These are phyloP conservation scores for Cetonia aurata DNA, from an alignment of 2,888 invertebrate species.

Conservation along the genomic window DNA sequence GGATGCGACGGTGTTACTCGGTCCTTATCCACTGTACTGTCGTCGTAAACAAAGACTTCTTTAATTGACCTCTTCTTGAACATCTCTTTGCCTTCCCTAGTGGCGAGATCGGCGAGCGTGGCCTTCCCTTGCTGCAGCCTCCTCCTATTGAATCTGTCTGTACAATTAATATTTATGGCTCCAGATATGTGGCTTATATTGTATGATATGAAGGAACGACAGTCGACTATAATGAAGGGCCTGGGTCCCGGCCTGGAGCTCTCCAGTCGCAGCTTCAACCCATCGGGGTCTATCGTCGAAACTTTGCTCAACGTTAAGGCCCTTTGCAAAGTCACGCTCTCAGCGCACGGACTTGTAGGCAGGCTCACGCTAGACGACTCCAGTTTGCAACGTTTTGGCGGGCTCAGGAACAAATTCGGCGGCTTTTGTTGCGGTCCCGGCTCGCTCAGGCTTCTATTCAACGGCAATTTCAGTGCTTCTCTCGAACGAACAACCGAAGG, in stretches of 20 bases:
- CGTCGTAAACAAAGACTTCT: conserved; percentile 80
- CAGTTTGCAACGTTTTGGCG: conserved; percentile 70
- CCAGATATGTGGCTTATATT: conserved; percentile 78
- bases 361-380: conserved; percentile 66
- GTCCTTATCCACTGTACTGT: conserved; percentile 74
- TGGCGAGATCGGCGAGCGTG: conserved; percentile 75
- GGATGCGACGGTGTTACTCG: conserved; percentile 72
- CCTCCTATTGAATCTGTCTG: conserved; percentile 77
- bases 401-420: conserved; percentile 61
- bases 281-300: conserved; percentile 68
- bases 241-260: conserved; percentile 57
- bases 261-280: conserved; percentile 67
- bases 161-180: conserved; percentile 79
- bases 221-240: conserved; percentile 72
- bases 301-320: conserved; percentile 69
- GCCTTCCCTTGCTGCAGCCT: conserved; percentile 77
- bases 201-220: conserved; percentile 78
- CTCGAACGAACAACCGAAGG: conserved; percentile 67
- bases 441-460: conserved; percentile 72
- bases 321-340: conserved; percentile 69
- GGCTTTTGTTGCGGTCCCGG: conserved; percentile 68
- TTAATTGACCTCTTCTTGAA: conserved; percentile 70
- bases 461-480: conserved; percentile 70
- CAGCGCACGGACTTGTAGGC: conserved; percentile 70
- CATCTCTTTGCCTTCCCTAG: conserved; percentile 74